A percentile compares a stretch with the other conserved stretches of the same genome.
These are phyloP conservation scores for Prunella himalayana DNA, from an alignment of 2,113 vertebrate genomes.

Conservation along the genomic window DNA sequence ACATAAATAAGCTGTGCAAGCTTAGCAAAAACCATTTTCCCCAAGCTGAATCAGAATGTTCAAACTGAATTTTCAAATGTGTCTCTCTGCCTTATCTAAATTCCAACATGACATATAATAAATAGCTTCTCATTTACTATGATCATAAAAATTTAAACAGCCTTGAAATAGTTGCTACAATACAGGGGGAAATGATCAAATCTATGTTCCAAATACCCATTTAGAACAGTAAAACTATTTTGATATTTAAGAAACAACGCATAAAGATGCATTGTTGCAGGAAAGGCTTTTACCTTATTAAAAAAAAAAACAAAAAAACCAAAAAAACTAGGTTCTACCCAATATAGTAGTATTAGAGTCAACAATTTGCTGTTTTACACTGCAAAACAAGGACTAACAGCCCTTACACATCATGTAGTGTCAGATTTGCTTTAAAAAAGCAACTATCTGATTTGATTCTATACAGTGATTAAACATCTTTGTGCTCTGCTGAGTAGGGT, in stretches of 20 bases:
- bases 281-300: conserved; percentile 24
- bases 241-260: conserved; percentile 11
- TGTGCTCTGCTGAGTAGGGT: conserved; percentile 83
- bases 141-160: conserved; percentile 69
- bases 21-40: neutral
- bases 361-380: conserved; percentile 64
- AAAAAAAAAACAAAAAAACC: neutral
- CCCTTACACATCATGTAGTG: conserved; percentile 30
- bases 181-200: conserved; percentile 18
- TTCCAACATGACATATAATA: conserved; percentile 64
- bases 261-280: conserved; percentile 61
- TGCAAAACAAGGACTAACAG: conserved; percentile 19
- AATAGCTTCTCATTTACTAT: conserved; percentile 66
- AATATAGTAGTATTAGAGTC: conserved; percentile 28
- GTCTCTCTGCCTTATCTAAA: conserved; percentile 53
- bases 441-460: conserved; percentile 75
- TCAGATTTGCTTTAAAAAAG: conserved; percentile 50
- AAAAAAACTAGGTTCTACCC: neutral
- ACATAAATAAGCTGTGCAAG: neutral
- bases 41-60: neutral
- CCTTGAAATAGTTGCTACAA: conserved; percentile 60
- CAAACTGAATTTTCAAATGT: conserved; percentile 32
- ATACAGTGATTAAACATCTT: conserved; percentile 79
- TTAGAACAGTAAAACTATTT: conserved; percentile 48
- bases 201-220: conserved; percentile 39